Conservation (phyloP, 2,797 vertebrate species). For the Lophura swinhoii region DNA sequence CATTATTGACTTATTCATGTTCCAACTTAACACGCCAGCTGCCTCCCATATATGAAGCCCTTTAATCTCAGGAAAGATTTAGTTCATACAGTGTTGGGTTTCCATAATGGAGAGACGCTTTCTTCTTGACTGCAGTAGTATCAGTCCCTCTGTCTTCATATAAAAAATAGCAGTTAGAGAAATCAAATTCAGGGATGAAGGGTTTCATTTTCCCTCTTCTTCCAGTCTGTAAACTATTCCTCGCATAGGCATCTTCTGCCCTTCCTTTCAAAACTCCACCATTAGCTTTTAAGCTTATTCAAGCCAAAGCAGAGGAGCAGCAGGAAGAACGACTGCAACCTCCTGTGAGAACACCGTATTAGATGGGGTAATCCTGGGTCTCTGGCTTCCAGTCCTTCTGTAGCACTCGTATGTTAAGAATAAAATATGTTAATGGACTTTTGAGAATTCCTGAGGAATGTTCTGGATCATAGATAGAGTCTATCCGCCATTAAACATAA, state of each 20-base stretch:
- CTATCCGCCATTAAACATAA: constrained; percentile 4
- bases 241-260: not conserved
- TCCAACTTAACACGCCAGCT: not conserved
- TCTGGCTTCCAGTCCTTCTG: constrained; percentile 27
- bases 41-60: not conserved
- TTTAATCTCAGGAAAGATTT: not conserved
- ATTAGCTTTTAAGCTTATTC: constrained; percentile 3
- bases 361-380: not conserved
- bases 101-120: not conserved
- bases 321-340: not conserved
- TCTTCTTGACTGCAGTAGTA: not conserved
- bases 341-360: not conserved
- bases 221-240: not conserved
- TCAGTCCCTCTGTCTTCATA: not conserved
- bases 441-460: constrained; percentile 33
- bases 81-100: not conserved
- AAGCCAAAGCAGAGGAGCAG: not conserved
- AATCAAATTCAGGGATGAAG: not conserved
- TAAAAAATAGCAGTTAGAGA: not conserved
- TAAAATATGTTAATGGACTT: constrained; percentile 33
- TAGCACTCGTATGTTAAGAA: constrained; percentile 19
- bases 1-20: not conserved
- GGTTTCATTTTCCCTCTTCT: not conserved
- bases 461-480: not conserved
- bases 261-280: not conserved